Evolutionary conservation across 2,113 vertebrate genomes (phyloP).

Genomic region (Todiramphus chloris): DNA sequence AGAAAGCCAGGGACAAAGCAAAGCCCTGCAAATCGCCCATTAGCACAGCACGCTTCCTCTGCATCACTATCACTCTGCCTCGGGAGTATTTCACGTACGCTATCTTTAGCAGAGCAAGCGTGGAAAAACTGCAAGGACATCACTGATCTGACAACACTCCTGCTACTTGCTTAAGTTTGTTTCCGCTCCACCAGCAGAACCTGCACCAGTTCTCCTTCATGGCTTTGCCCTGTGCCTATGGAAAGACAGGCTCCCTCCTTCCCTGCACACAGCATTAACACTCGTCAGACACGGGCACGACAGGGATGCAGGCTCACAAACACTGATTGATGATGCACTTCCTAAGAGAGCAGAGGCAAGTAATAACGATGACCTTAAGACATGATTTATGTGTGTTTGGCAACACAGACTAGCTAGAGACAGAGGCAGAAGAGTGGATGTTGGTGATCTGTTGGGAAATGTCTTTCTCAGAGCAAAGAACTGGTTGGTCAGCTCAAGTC

Average conservation of each 20-base stretch:
- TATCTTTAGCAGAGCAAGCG: background rate
- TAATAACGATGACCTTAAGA: conserved; percentile 54
- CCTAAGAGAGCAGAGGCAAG: conserved; percentile 45
- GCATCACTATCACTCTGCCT: background rate
- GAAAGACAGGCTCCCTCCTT: background rate
- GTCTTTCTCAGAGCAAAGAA: background rate
- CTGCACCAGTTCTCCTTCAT: background rate
- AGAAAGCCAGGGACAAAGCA: background rate
- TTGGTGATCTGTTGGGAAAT: background rate
- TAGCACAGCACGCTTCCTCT: background rate
- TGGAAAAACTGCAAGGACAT: background rate
- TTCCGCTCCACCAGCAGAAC: conserved; percentile 26
- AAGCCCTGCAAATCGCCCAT: background rate
- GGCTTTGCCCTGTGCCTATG: background rate
- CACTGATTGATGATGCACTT: conserved; percentile 49
- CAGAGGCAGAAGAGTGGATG: background rate
- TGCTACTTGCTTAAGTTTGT: background rate
- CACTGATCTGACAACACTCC: conserved; percentile 2
- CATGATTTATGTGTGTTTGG: conserved; percentile 47
- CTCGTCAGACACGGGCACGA: background rate
- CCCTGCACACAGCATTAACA: background rate
- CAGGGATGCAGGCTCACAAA: background rate
- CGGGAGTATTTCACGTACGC: background rate
- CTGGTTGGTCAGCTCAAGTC: background rate
- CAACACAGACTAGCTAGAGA: background rate